Evolutionary conservation across 2,888 invertebrate species (phyloP).

Genomic region (Pachymerium ferrugineum): DNA sequence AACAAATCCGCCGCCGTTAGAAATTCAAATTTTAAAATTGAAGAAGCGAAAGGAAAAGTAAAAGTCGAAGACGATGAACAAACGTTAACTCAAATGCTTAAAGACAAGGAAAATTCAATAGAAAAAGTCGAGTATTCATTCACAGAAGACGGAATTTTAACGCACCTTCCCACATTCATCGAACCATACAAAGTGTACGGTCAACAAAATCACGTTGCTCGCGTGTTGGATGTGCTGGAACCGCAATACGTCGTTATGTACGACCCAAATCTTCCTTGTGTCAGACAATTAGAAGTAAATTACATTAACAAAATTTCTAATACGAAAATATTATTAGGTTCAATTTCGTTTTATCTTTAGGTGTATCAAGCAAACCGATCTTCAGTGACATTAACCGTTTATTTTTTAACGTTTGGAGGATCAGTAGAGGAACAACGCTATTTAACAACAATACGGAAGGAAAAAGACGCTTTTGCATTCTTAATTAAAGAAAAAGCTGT

Average conservation of each 20-base stretch:
- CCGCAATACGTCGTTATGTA: slow-evolving; percentile 86
- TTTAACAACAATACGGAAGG: slow-evolving; percentile 77
- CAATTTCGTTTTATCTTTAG: slow-evolving; percentile 44
- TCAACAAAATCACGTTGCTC: slow-evolving; percentile 62
- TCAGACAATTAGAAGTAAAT: slow-evolving; percentile 78
- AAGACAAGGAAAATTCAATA: too few species aligned
- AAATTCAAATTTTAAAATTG: neutral
- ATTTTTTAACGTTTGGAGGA: slow-evolving; percentile 80
- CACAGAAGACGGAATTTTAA: too few species aligned
- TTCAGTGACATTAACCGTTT: slow-evolving; percentile 62
- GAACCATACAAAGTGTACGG: neutral
- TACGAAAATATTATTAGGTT: neutral
- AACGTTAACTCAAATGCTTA: too few species aligned
- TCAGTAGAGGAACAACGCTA: slow-evolving; percentile 97
- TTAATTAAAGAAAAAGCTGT: slow-evolving; percentile 89
- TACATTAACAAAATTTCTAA: too few species aligned
- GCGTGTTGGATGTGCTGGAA: slow-evolving; percentile 58
- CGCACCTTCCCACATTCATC: neutral
- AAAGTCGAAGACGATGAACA: neutral
- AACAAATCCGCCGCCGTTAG: too few species aligned
- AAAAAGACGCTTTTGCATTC: slow-evolving; percentile 90
- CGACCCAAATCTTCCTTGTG: slow-evolving; percentile 77
- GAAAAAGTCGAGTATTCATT: too few species aligned
- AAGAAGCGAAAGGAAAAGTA: neutral
- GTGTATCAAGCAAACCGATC: slow-evolving; percentile 58